Evolutionary conservation across 2,888 invertebrate genomes (phyloP).

Genomic region (Agrilus cyanescens): DNA sequence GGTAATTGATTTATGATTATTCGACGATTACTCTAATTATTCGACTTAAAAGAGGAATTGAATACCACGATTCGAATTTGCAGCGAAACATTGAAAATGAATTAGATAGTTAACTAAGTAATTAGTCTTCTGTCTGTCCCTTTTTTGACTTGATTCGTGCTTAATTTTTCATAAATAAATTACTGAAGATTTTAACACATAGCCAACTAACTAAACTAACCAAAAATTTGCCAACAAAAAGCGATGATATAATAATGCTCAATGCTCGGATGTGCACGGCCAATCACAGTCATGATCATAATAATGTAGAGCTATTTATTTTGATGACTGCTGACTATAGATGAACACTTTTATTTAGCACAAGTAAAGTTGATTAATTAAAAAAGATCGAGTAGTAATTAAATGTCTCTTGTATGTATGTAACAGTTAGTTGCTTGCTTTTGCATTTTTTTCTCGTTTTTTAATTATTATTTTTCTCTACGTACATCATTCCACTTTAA

Average conservation of each 20-base stretch:
- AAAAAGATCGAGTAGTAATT: constrained; percentile 3
- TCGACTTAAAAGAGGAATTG: too few species aligned
- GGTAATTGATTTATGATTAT: too few species aligned
- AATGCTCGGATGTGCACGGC: constrained; percentile 15
- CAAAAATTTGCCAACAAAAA: constrained; percentile 12
- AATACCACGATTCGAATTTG: too few species aligned
- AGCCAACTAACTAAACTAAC: too few species aligned
- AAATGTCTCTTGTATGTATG: neutral
- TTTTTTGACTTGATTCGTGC: too few species aligned
- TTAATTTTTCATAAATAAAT: too few species aligned
- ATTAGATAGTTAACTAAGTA: too few species aligned
- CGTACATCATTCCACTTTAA: constrained; percentile 22
- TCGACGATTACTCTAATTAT: too few species aligned
- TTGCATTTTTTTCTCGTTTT: constrained; percentile 10
- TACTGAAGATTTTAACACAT: too few species aligned
- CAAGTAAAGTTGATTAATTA: constrained; percentile 23
- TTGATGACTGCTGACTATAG: constrained; percentile 30
- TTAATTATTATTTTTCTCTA: neutral
- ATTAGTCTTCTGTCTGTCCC: too few species aligned
- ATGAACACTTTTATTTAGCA: constrained; percentile 34
- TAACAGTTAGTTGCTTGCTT: too few species aligned
- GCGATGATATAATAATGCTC: constrained; percentile 9
- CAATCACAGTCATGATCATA: constrained; percentile 27
- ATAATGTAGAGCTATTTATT: constrained; percentile 25
- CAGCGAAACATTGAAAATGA: too few species aligned